Evolutionary conservation across 2,113 vertebrate species (phyloP).

Genomic region (Hypanus sabinus): DNA sequence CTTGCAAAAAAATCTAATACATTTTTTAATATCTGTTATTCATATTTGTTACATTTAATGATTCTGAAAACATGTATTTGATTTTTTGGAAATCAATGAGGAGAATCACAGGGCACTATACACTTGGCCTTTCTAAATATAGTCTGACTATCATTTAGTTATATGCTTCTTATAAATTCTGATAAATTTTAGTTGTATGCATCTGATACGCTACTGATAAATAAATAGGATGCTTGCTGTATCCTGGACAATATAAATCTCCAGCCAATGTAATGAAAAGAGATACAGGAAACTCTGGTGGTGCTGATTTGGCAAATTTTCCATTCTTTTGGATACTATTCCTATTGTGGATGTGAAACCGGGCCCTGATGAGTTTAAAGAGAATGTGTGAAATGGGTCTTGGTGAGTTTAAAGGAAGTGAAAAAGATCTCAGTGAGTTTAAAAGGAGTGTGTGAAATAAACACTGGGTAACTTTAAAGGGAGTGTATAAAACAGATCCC

Average conservation of each 20-base stretch:
- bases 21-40: neutral
- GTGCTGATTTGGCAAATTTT: too few species aligned
- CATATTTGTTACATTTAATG: neutral
- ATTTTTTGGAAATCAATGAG: neutral
- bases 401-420: too few species aligned
- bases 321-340: too few species aligned
- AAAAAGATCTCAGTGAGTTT: too few species aligned
- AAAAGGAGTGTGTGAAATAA: too few species aligned
- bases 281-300: too few species aligned
- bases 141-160: neutral
- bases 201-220: too few species aligned
- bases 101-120: neutral
- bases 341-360: too few species aligned
- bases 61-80: neutral
- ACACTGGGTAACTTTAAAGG: too few species aligned
- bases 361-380: too few species aligned
- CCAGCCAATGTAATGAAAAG: neutral
- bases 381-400: too few species aligned
- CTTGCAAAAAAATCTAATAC: neutral
- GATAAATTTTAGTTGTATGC: neutral
- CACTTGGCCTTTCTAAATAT: neutral
- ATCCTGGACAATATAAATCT: neutral
- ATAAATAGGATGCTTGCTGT: neutral
- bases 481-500: too few species aligned
- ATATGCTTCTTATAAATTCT: neutral